Percentiles rank a stretch among this genome's conserved stretches.
Conservation (phyloP, 1,140 invertebrate species). For the Scaptomyza graminum region DNA sequence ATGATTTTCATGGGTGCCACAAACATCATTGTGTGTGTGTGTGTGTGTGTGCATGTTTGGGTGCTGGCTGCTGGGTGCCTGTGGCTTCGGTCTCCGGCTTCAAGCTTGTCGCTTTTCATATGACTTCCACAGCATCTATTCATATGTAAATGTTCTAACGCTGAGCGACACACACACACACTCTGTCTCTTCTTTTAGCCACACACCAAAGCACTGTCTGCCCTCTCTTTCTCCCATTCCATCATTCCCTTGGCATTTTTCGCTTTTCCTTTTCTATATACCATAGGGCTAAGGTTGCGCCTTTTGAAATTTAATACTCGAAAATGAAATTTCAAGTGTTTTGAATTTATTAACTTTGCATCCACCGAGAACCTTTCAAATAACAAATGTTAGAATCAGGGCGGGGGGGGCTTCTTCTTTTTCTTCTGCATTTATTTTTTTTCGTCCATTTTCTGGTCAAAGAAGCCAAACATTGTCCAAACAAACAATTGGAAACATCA, state of each 20-base stretch:
- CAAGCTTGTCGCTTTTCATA: slow-evolving; percentile 39
- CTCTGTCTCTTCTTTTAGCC: not conserved
- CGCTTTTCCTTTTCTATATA: slow-evolving; percentile 31
- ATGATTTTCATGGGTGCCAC: not conserved
- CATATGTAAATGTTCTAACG: slow-evolving; percentile 50
- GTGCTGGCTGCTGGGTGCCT: slow-evolving; percentile 5
- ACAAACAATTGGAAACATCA: slow-evolving; percentile 31
- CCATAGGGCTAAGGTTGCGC: not conserved
- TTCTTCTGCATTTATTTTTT: not conserved
- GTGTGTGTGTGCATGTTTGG: not conserved
- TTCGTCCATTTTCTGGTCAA: slow-evolving; percentile 21
- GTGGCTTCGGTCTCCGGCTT: slow-evolving; percentile 13
- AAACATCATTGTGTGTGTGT: slow-evolving; percentile 8
- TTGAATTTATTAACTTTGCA: slow-evolving; percentile 70
- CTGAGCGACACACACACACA: slow-evolving; percentile 8
- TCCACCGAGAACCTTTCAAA: slow-evolving; percentile 20
- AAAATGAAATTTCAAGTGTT: slow-evolving; percentile 68
- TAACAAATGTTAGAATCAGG: not conserved
- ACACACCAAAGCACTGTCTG: not conserved
- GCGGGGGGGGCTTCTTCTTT: not conserved
- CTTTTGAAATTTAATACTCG: slow-evolving; percentile 63
- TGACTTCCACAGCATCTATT: slow-evolving; percentile 42
- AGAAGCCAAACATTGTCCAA: slow-evolving; percentile 44
- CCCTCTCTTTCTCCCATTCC: not conserved
- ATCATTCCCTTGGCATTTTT: slow-evolving; percentile 15